Evolutionary conservation across 2,113 vertebrate genomes (phyloP).

Genomic region (Gavialis gangeticus): DNA sequence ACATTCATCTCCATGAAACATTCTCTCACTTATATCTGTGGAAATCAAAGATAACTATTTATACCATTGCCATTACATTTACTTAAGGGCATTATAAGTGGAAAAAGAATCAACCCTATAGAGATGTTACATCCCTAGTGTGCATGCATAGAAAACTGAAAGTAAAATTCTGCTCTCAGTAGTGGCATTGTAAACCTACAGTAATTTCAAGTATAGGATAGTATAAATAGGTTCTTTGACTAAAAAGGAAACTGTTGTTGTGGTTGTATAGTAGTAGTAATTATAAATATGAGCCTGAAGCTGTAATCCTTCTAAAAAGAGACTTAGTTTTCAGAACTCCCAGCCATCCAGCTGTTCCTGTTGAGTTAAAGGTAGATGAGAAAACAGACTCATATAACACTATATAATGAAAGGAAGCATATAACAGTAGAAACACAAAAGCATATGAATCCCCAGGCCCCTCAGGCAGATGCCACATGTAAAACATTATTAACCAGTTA

Average conservation of each 20-base stretch:
- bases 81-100: not conserved
- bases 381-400: not conserved
- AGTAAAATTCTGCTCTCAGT: not conserved
- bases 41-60: not conserved
- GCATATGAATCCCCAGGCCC: too few relatives aligned
- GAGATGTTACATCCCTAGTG: fast-evolving
- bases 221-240: too few relatives aligned
- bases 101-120: not conserved
- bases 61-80: not conserved
- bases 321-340: not conserved
- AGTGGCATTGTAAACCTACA: not conserved
- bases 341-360: not conserved
- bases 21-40: not conserved
- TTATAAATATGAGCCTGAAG: not conserved
- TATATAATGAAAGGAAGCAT: not conserved
- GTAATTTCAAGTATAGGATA: not conserved
- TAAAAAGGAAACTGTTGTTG: too few relatives aligned
- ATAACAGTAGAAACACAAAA: too few relatives aligned
- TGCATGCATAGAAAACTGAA: not conserved
- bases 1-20: fast-evolving
- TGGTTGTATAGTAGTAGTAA: too few relatives aligned
- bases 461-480: too few relatives aligned
- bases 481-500: too few relatives aligned
- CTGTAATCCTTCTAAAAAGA: not conserved
- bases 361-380: not conserved